Evolutionary conservation across 1,140 invertebrate genomes (phyloP).

Genomic region (Cherax quadricarinatus): DNA sequence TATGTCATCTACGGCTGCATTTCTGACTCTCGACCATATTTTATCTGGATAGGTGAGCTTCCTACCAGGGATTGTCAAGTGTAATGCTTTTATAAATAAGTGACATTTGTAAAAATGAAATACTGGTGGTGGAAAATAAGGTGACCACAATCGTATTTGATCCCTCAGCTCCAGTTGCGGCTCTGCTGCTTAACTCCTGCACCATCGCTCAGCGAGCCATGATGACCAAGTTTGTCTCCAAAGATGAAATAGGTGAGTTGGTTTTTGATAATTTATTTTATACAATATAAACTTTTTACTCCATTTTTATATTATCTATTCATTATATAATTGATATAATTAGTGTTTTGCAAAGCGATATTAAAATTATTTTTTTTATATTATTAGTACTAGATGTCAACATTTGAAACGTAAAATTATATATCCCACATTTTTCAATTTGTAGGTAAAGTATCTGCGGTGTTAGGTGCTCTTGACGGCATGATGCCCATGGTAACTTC

Average conservation of each 20-base stretch:
- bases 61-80: background rate
- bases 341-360: no score
- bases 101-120: background rate
- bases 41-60: slow-evolving; percentile 49
- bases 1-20: slow-evolving; percentile 46
- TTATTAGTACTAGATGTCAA: no score
- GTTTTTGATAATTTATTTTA: background rate
- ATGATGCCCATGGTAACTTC: slow-evolving; percentile 72
- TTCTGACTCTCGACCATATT: slow-evolving; percentile 21
- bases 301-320: background rate
- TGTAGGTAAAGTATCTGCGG: slow-evolving; percentile 69
- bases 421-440: no score
- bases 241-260: slow-evolving; percentile 55
- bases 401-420: no score
- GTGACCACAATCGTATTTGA: background rate
- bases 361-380: no score
- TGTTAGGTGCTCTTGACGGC: slow-evolving; percentile 72
- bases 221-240: slow-evolving; percentile 58
- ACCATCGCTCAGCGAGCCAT: slow-evolving; percentile 63
- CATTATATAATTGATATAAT: background rate
- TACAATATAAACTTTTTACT: background rate
- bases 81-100: background rate
- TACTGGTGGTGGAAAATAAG: background rate
- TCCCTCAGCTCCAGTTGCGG: slow-evolving; percentile 46
- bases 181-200: slow-evolving; percentile 49